Percentiles rank a stretch among this genome's conserved stretches.
Conservation (phyloP, 2,797 vertebrate genomes). For the Halcyon badia region DNA sequence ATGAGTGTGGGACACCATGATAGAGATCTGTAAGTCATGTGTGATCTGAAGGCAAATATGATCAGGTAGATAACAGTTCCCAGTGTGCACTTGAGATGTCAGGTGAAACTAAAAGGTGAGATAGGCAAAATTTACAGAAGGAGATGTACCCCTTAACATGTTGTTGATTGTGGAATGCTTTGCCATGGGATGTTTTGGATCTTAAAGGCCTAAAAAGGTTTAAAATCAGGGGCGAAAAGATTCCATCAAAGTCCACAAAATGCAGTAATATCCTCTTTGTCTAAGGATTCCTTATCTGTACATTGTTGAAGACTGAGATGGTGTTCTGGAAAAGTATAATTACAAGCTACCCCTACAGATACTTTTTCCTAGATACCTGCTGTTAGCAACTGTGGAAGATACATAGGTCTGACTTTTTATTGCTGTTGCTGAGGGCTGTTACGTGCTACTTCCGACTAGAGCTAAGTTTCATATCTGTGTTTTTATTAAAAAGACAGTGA, state of each 20-base stretch:
- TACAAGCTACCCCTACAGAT: fast-evolving
- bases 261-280: not conserved
- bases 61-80: not conserved
- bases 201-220: not conserved
- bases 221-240: not conserved
- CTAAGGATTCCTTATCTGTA: not conserved
- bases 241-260: not conserved
- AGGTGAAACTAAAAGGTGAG: not conserved
- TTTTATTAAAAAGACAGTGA: not conserved
- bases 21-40: not conserved
- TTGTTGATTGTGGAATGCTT: not conserved
- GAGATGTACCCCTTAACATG: not conserved
- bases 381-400: not conserved
- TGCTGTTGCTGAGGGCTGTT: not conserved
- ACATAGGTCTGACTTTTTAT: not conserved
- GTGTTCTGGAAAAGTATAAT: not conserved
- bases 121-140: not conserved
- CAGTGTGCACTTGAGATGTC: not conserved
- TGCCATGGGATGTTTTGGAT: not conserved
- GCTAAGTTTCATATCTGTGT: not conserved
- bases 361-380: not conserved
- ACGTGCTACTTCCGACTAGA: not conserved
- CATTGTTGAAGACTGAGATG: not conserved
- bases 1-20: fast-evolving
- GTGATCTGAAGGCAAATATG: not conserved